Evolutionary conservation across 2,113 vertebrate species (phyloP).

Genomic region (Argyrosomus japonicus): DNA sequence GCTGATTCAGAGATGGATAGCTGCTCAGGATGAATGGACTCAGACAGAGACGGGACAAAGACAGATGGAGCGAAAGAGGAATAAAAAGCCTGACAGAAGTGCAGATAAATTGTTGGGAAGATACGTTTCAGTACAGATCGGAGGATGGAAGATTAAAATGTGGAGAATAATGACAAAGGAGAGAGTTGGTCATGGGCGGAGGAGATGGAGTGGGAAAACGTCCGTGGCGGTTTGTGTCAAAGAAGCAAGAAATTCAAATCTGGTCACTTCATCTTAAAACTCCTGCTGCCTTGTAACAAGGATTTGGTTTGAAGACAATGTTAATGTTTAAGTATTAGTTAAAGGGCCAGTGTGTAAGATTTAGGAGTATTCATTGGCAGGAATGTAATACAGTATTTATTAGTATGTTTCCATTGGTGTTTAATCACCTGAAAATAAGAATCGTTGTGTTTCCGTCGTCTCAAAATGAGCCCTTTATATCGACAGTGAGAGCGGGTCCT

Average conservation of each 20-base stretch:
- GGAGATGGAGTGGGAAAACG: slow-evolving; percentile 26
- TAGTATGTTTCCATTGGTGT: no score
- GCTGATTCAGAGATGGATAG: slow-evolving; percentile 34
- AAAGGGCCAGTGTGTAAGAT: no score
- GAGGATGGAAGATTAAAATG: slow-evolving; percentile 5
- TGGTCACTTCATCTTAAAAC: background rate
- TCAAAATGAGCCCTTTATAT: no score
- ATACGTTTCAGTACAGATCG: background rate
- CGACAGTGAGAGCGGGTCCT: no score
- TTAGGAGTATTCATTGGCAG: no score
- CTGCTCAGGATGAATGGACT: slow-evolving; percentile 19
- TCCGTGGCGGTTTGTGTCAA: slow-evolving; percentile 22
- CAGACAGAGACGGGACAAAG: slow-evolving; percentile 16
- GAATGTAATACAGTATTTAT: no score
- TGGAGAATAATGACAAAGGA: slow-evolving; percentile 23
- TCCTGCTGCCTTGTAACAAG: background rate
- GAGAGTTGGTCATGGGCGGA: slow-evolving; percentile 8
- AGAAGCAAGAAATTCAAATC: slow-evolving; percentile 9
- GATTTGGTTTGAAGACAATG: background rate
- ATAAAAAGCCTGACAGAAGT: background rate
- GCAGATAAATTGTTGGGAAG: slow-evolving; percentile 17
- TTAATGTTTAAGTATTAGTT: no score
- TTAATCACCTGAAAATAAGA: no score
- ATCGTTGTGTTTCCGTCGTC: no score
- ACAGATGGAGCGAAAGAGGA: background rate